A percentile compares a stretch with the other conserved stretches of the same genome.
These are phyloP conservation scores for Centroberyx gerrardi DNA, from an alignment of 2,797 vertebrate species.

Conservation along the genomic window DNA sequence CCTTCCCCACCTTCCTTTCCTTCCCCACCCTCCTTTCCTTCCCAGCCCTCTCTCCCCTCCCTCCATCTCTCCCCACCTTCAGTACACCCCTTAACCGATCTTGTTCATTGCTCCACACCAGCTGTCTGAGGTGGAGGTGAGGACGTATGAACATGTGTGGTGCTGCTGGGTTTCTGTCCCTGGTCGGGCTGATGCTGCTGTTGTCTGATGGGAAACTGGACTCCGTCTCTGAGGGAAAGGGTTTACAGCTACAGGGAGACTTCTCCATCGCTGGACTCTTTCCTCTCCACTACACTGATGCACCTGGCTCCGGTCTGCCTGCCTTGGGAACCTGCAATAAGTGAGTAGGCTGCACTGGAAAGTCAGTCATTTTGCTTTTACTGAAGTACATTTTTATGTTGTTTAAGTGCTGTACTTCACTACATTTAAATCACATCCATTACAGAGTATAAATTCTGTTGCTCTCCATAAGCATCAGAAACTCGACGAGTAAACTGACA, in stretches of 20 bases:
- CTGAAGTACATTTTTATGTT: too few species aligned
- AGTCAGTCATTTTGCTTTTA: too few species aligned
- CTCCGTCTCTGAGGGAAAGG: constrained; percentile 52
- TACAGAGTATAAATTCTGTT: too few species aligned
- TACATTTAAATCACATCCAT: too few species aligned
- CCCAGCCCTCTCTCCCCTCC: background rate
- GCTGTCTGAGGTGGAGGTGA: background rate
- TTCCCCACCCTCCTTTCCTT: background rate
- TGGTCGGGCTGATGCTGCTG: constrained; percentile 57
- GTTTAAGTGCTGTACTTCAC: too few species aligned
- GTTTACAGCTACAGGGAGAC: constrained; percentile 83
- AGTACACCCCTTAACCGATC: constrained; percentile 22
- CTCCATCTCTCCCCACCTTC: background rate
- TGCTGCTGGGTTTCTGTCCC: constrained; percentile 45
- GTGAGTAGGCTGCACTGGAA: constrained; percentile 66
- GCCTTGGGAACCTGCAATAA: constrained; percentile 72
- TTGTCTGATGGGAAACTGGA: constrained; percentile 52
- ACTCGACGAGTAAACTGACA: too few species aligned
- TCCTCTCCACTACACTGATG: constrained; percentile 78
- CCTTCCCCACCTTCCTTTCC: constrained; percentile 9
- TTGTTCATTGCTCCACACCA: background rate
- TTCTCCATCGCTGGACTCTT: constrained; percentile 88
- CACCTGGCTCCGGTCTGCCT: constrained; percentile 51
- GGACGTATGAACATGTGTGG: constrained; percentile 23
- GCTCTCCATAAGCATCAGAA: too few species aligned